Evolutionary conservation across 2,797 vertebrate species (phyloP).

Genomic region (Enteromius viviparus): DNA sequence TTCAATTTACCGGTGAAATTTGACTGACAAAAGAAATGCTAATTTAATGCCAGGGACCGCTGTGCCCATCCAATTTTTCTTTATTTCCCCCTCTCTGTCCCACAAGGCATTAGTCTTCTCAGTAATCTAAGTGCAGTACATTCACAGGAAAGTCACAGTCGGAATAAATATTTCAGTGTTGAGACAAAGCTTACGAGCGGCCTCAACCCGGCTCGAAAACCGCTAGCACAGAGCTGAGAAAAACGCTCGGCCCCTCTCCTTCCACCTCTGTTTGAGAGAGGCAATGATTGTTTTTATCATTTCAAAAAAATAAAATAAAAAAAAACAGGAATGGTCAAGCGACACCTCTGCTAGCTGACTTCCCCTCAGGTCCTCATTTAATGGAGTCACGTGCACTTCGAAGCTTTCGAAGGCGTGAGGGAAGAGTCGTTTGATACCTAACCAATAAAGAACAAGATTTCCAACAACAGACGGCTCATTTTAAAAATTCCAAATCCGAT

Average conservation of each 20-base stretch:
- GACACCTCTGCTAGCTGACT: slow-evolving; percentile 21
- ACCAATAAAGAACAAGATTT: slow-evolving; percentile 36
- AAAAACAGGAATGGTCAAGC: slow-evolving; percentile 39
- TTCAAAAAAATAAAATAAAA: slow-evolving; percentile 28
- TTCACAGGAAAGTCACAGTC: slow-evolving; percentile 82
- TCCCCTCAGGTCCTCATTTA: slow-evolving; percentile 7
- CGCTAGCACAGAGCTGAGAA: slow-evolving; percentile 34
- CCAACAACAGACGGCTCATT: slow-evolving; percentile 65
- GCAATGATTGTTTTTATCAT: slow-evolving; percentile 50
- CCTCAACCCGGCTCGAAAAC: slow-evolving; percentile 33
- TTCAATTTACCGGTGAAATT: slow-evolving; percentile 81
- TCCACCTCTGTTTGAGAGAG: slow-evolving; percentile 27
- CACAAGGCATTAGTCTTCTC: slow-evolving; percentile 80
- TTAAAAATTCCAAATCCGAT: slow-evolving; percentile 59
- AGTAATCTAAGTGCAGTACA: slow-evolving; percentile 83
- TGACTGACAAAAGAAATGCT: slow-evolving; percentile 81
- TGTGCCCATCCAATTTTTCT: slow-evolving; percentile 75
- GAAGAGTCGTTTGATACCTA: slow-evolving; percentile 12
- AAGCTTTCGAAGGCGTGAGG: neutral
- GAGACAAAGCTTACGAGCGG: slow-evolving; percentile 47
- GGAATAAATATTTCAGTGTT: slow-evolving; percentile 81
- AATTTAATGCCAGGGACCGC: slow-evolving; percentile 77
- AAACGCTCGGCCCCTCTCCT: slow-evolving; percentile 24
- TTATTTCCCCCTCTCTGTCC: slow-evolving; percentile 74
- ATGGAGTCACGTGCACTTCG: neutral